Conservation (phyloP, 2,888 invertebrate genomes). For the Galeopsomyia nigrocyanea region DNA sequence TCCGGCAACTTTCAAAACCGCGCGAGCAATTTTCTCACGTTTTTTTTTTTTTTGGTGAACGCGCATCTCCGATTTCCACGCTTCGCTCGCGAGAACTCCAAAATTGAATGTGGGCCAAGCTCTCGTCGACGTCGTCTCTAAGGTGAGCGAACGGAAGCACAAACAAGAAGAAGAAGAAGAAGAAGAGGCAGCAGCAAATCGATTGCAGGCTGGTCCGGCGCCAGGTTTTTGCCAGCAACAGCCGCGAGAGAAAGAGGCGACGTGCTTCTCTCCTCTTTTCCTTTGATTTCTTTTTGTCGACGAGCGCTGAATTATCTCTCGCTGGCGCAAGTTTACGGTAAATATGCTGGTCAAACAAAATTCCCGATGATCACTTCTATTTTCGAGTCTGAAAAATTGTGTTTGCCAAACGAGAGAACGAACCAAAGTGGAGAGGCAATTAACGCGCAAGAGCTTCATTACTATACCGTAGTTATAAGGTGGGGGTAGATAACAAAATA, state of each 20-base stretch:
- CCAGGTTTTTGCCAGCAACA: slow-evolving; percentile 29
- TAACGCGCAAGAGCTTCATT: too few species aligned
- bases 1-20: not conserved
- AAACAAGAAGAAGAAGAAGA: slow-evolving; percentile 21
- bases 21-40: too few species aligned
- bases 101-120: slow-evolving; percentile 45
- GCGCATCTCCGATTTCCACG: too few species aligned
- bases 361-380: not conserved
- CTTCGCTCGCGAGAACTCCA: too few species aligned
- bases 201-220: slow-evolving; percentile 14
- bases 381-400: not conserved
- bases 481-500: not conserved
- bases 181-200: slow-evolving; percentile 6
- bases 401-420: too few species aligned
- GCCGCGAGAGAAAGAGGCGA: not conserved
- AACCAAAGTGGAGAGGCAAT: too few species aligned
- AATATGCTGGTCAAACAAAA: not conserved
- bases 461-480: too few species aligned
- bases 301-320: slow-evolving; percentile 1
- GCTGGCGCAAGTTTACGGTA: not conserved
- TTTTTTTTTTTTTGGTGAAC: too few species aligned
- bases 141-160: not conserved
- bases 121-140: not conserved
- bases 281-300: not conserved
- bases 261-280: not conserved